These are phyloP conservation scores for Mus caroli DNA, from an alignment of 2,797 vertebrate species.

Conservation along the genomic window DNA sequence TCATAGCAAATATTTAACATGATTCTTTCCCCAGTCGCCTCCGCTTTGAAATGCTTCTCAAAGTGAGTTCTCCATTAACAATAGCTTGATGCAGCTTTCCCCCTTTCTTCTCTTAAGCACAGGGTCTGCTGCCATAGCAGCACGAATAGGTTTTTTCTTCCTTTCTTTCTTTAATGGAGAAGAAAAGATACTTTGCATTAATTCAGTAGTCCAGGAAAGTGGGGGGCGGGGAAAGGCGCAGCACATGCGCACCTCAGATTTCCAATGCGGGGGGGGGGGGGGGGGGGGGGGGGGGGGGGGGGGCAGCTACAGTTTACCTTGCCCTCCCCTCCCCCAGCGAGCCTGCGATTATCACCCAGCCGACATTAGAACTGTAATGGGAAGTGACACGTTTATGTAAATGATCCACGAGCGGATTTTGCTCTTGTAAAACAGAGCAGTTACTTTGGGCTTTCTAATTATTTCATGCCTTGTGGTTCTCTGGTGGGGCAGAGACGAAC, in stretches of 20 bases:
- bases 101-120: conserved; percentile 86
- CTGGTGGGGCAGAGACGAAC: conserved; percentile 91
- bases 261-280: conserved; percentile 75
- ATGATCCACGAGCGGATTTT: conserved; percentile 91
- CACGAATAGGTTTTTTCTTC: conserved; percentile 90
- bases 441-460: conserved; percentile 97
- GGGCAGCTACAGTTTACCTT: conserved; percentile 80
- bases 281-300: no score
- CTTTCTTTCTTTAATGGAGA: conserved; percentile 86
- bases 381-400: conserved; percentile 93
- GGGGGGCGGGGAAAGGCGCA: conserved; percentile 67
- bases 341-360: conserved; percentile 85
- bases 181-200: conserved; percentile 90
- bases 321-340: conserved; percentile 81
- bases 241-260: conserved; percentile 85
- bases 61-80: conserved; percentile 91
- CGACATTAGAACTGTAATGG: conserved; percentile 87
- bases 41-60: conserved; percentile 90
- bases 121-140: conserved; percentile 93
- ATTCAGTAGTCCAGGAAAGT: conserved; percentile 74
- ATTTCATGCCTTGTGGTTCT: conserved; percentile 99
- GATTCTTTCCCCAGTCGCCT: conserved; percentile 89
- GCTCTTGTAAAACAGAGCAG: conserved; percentile 93
- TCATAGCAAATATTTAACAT: conserved; percentile 92
- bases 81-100: conserved; percentile 89